A percentile compares a stretch with the other conserved stretches of the same genome.
Conservation (phyloP, 2,113 vertebrate genomes). For the Syngnathus floridae region DNA sequence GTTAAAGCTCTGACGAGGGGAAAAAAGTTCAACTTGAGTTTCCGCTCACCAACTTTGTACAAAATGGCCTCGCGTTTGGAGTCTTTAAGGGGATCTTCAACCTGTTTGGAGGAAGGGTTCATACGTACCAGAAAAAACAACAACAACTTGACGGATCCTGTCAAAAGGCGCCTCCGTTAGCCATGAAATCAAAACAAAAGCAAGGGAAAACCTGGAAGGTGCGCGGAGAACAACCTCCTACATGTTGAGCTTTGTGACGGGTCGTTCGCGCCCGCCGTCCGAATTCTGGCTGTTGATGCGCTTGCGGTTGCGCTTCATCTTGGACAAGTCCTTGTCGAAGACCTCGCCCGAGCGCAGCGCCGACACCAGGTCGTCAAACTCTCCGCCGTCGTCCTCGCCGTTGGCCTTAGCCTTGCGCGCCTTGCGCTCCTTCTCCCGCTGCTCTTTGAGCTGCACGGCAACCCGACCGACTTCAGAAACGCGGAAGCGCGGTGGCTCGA, state of each 20-base stretch:
- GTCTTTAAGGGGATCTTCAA: conserved; percentile 24
- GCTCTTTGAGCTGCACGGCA: conserved; percentile 84
- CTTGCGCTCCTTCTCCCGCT: conserved; percentile 89
- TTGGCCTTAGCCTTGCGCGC: conserved; percentile 89
- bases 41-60: conserved; percentile 40
- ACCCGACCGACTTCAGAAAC: background rate
- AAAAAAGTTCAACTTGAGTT: conserved; percentile 22
- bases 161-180: conserved; percentile 21
- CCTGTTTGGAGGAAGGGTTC: conserved; percentile 25
- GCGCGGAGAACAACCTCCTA: conserved; percentile 44
- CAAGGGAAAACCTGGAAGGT: background rate
- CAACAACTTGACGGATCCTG: background rate
- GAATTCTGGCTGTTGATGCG: conserved; percentile 84
- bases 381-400: conserved; percentile 87
- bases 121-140: conserved; percentile 40
- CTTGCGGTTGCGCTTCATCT: conserved; percentile 96
- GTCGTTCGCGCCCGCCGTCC: conserved; percentile 84
- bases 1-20: conserved; percentile 16
- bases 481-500: background rate
- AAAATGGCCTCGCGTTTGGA: conserved; percentile 45
- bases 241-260: conserved; percentile 94
- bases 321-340: conserved; percentile 97
- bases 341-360: conserved; percentile 94
- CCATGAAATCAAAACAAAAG: background rate
- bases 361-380: conserved; percentile 96